These are phyloP conservation scores for Barbus barbus DNA, from an alignment of 2,113 vertebrate genomes.

Conservation along the genomic window DNA sequence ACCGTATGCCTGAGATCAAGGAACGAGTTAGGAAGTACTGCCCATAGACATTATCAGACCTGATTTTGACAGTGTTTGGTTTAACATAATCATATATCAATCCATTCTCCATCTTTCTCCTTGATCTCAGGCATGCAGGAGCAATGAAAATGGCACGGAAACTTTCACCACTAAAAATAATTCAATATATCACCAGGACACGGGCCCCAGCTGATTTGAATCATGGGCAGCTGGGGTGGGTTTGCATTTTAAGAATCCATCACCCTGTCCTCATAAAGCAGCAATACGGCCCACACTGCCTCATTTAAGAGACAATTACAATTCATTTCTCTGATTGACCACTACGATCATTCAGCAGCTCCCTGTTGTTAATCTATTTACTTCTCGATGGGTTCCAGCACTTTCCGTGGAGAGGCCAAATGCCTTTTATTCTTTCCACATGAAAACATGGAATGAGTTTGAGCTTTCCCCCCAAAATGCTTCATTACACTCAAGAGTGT, in stretches of 20 bases:
- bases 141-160: conserved; percentile 47
- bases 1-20: conserved; percentile 2
- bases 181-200: conserved; percentile 53
- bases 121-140: conserved; percentile 36
- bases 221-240: conserved; percentile 49
- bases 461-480: conserved; percentile 36
- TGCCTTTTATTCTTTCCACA: conserved; percentile 18
- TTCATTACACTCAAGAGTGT: conserved; percentile 19
- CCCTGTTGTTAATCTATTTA: conserved; percentile 64
- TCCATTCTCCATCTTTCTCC: conserved; percentile 47
- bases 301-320: conserved; percentile 57
- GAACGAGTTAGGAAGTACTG: conserved; percentile 39
- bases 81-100: conserved; percentile 48
- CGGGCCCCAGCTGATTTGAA: conserved; percentile 54
- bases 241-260: conserved; percentile 53
- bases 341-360: conserved; percentile 61
- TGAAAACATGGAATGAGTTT: conserved; percentile 36
- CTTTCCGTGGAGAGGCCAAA: conserved; percentile 58
- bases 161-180: conserved; percentile 51
- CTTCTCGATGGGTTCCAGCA: conserved; percentile 60
- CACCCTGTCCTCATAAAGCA: conserved; percentile 56
- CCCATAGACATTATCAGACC: conserved; percentile 54
- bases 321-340: conserved; percentile 65
- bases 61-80: conserved; percentile 53
- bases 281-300: conserved; percentile 55